A percentile compares a stretch with the other conserved stretches of the same genome.
Conservation (phyloP, 2,797 vertebrate species). For the Selene dorsalis region DNA sequence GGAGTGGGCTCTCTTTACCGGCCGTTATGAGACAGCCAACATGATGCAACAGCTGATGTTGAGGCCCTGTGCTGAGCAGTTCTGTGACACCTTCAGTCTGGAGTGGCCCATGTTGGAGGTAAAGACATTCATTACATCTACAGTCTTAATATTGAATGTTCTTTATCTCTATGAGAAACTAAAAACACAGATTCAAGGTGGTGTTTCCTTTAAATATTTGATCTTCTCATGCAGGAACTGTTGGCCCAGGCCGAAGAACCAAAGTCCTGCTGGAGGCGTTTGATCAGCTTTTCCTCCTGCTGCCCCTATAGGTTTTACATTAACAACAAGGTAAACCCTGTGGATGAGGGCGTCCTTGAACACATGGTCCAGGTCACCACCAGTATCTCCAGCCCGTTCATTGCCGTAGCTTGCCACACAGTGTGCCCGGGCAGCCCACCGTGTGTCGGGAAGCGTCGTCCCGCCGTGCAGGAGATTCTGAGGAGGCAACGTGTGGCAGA, state of each 20-base stretch:
- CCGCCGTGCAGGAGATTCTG: slow-evolving; percentile 92
- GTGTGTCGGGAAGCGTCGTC: slow-evolving; percentile 88
- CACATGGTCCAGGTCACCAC: slow-evolving; percentile 95
- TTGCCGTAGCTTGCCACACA: slow-evolving; percentile 88
- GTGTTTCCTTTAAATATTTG: slow-evolving; percentile 6
- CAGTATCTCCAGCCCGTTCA: slow-evolving; percentile 86
- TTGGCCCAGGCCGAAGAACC: slow-evolving; percentile 82
- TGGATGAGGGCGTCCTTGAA: slow-evolving; percentile 90
- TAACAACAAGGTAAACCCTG: slow-evolving; percentile 79
- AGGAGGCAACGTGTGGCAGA: slow-evolving; percentile 80
- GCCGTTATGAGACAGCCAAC: slow-evolving; percentile 87
- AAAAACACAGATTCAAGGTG: not conserved
- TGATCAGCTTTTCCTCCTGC: slow-evolving; percentile 79
- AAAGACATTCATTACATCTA: not conserved
- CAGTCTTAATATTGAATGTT: not conserved
- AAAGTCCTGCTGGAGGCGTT: slow-evolving; percentile 85
- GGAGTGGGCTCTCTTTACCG: slow-evolving; percentile 95
- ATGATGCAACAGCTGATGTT: slow-evolving; percentile 89
- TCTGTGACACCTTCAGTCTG: slow-evolving; percentile 87
- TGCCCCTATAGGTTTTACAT: slow-evolving; percentile 78
- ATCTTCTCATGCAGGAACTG: slow-evolving; percentile 76
- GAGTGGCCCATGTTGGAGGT: slow-evolving; percentile 89
- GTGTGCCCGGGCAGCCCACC: slow-evolving; percentile 91
- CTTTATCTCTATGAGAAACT: not conserved
- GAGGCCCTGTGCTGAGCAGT: slow-evolving; percentile 91